A percentile compares a stretch with the other conserved stretches of the same genome.
Conservation (phyloP, 2,113 vertebrate genomes). For the Crocuta crocuta region DNA sequence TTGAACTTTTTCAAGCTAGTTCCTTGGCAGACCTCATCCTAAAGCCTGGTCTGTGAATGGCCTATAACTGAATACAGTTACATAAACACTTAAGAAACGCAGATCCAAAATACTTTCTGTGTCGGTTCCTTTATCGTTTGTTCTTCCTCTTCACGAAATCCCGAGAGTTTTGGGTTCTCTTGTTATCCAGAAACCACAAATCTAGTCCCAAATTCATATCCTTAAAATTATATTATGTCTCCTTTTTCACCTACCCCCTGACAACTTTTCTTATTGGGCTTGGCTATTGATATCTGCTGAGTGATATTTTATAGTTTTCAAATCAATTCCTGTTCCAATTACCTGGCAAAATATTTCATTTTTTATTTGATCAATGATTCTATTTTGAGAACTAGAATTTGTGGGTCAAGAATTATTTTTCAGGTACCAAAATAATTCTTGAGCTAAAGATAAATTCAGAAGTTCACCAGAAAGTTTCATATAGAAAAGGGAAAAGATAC, state of each 20-base stretch:
- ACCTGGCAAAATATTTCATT: neutral
- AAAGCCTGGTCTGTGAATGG: slow-evolving; percentile 17
- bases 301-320: neutral
- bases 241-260: neutral
- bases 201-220: neutral
- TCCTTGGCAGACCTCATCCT: neutral
- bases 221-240: neutral
- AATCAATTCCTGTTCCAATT: neutral
- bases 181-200: no score
- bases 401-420: neutral
- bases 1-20: slow-evolving; percentile 41
- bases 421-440: neutral
- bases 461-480: neutral
- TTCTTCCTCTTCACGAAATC: neutral
- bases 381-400: neutral
- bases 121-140: neutral
- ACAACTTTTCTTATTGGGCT: neutral
- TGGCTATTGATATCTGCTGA: neutral
- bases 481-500: neutral
- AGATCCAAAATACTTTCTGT: neutral
- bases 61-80: neutral
- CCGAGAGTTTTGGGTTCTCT: neutral
- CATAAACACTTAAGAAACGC: slow-evolving; percentile 47
- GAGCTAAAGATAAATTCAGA: neutral
- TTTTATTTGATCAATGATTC: neutral